Base-by-base conservation (phyloP, 2,113 vertebrate species). In the Morone saxatilis region DNA sequence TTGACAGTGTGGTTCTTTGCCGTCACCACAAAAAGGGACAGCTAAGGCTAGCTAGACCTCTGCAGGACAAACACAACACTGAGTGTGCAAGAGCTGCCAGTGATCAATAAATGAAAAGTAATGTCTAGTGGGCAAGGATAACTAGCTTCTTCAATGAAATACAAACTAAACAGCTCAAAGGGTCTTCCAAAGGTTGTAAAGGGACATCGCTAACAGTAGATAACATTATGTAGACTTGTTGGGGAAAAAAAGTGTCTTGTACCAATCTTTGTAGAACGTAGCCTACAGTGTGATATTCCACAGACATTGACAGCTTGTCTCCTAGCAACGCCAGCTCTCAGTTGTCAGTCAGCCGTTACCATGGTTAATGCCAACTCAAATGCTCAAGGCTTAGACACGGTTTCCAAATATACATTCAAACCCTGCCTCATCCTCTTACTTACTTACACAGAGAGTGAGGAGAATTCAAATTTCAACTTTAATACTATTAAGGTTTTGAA, bases 341-440 rank as follows among this genome's bases (percentile, higher is more conserved):
- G 20, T 41, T 78, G 54, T 61, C 43, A 60, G 56, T 70, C 76
- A 51, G 10, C 76, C 36, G 17, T 11, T 20, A 16, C 71, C 43
- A 48, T 10, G 17, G n/a, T 19, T 17, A 25, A 25, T 8, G n/a
- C 20, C 53, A 22, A 22, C 20, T 56, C 20, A 56, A 20, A 56
- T 3, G n/a, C 53, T 56, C 10, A 56, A 22, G 10, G n/a, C 12
- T 50, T 50, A 50, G 16, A 50, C 22, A 57, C 2, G 22, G 22
- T 53, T 53, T 53, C 17, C 17, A n/a, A 53, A n/a, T 53, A 53
- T 6, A 19, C 51, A 53, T 8, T 53, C 7, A 53, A 20, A 10
- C 4, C 6, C 5, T 57, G n/a, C 51, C 8, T 57, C 13, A 25
- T 57, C 56, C 11, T 57, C 22, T 56, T 56, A 22, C 54, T 12